Evolutionary conservation across 2,888 invertebrate genomes (phyloP), one percentile per base, ranked within the genome.

Genomic region (Xylota segnis): DNA sequence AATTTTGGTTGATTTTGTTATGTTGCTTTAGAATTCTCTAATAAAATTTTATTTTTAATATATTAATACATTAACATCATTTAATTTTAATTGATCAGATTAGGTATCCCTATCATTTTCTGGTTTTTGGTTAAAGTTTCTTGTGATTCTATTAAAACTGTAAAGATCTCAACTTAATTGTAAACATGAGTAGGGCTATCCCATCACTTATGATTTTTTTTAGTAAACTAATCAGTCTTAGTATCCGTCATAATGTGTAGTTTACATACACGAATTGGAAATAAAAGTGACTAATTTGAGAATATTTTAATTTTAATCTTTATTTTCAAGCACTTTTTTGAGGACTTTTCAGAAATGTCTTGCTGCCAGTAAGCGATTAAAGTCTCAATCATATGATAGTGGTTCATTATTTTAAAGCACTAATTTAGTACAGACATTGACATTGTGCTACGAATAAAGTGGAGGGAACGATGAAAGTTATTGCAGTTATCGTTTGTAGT

Each of bases 31-130:
- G 10, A 70, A 59, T 52, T 5, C 7, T 43, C 10, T 43, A 18
- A 75, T 18, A 32, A 32, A 56, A n/a, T 10, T 47, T 54, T 61
- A 59, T 71, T 52, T 65, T 72, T 47, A 16, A 50, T 58, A 65
- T 29, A 82, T 45, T 68, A 76, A 76, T 27, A 27, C 52, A 40
- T 14, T 61, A 58, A 59, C 37, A 10, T 56, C 70, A 5, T 63
- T 10, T 52, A 16, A 32, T 58, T 4, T 37, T n/a, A 29, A 6
- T 29, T 52, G 16, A 37, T 58, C 58, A 14, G 10, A 58, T 12
- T 18, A 16, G 9, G 56, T 34, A 56, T 32, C 56, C 4, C 14
- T 9, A 56, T 5, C 50, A 50, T 9, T 23, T 43, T 43, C 14
- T 14, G 3, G 4, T 40, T n/a, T 40, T 7, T 45, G 16, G 45